Evolutionary conservation across 2,797 vertebrate genomes (phyloP), one percentile per base, ranked within the genome.

Genomic region (Lepilemur ruficaudatus): DNA sequence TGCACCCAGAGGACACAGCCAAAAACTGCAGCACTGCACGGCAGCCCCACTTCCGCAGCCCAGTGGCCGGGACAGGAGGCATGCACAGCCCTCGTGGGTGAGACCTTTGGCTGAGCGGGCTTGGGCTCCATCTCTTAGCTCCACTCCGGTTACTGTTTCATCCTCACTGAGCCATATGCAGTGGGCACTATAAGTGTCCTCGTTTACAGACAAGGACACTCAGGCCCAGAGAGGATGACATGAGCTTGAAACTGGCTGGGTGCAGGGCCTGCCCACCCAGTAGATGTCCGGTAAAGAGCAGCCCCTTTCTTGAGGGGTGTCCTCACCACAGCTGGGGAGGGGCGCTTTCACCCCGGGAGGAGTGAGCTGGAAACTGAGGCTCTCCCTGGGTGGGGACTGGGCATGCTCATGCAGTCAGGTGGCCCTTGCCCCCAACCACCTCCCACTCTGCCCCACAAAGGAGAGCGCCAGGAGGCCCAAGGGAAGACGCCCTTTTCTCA

Each of bases 271-370:
- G 35, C 35, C 67, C 43, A 22, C 17, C 90, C 20, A 17, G 32
- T 5, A 43, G 18, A 25, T n/a, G 20, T 9, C 79, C 17, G 4
- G 35, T 23, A 17, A 72, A 57, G 22, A 35, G 10, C 2, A 73
- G 32, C 32, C 12, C 38, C 38, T 55, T 65, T 50, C 59, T 7
- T 11, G 55, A 46, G 57, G 15, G 25, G 63, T 25, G 50, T 38
- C 48, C 38, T 76, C 81, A 43, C 9, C 18, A 7, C 80, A 4
- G 18, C 67, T 41, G 55, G 38, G 41, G 61, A 38, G 10, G 57
- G 14, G 9, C 2, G 15, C 41, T 14, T 46, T 23, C 6, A 2
- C 50, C 25, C 14, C 18, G 7, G 63, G 5, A 0, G 10, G 10
- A 14, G 46, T 20, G n/a, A 30, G 17, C 30, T 3, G 35, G 35